Base-by-base conservation (phyloP, 1,140 invertebrate genomes). In the Helicoverpa armigera region DNA sequence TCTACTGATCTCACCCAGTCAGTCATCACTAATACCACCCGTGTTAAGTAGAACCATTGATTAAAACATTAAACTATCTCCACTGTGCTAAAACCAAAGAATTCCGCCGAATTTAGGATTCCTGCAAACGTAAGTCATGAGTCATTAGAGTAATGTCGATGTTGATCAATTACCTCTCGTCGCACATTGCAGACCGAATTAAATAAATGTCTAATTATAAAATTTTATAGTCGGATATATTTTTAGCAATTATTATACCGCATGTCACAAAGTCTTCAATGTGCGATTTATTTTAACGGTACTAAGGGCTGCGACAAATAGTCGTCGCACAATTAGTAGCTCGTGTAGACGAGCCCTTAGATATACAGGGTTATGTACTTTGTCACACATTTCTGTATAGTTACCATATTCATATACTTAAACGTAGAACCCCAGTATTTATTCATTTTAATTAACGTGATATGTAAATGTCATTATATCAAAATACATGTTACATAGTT, bases 401-500 rank as follows among this genome's bases (percentile, higher is more conserved):
- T 67, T 63, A 63, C 50, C 18, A 18, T 73, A 61, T 79, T 79
- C 69, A 73, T 50, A 76, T 43, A 70, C 16, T 53, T 14, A 23
- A 81, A 43, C 48, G 50, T 75, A 63, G 58, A n/a, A 76, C 60
- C 48, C 56, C 50, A 70, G 76, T 80, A 84, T 84, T 86, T 86
- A 88, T 91, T 90, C 87, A 85, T 78, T 83, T 61, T 58, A 70
- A 58, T 35, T 61, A 90, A 91, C 88, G 89, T 93, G 90, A 92
- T 94, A 92, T 94, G 93, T 94, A 93, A 90, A 67, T 91, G 90
- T 92, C 91, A 93, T 92, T 91, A 84, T 89, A 94, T 90, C 88
- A 89, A 87, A 94, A 94, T 94, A 94, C 93, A 94, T 93, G 92
- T 94, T 94, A 93, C 89, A 90, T 85, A 89, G 93, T 94, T 94